Evolutionary conservation across 2,113 vertebrate species (phyloP), one percentile per base, ranked within the genome.

Genomic region (Poeciliopsis occidentalis): DNA sequence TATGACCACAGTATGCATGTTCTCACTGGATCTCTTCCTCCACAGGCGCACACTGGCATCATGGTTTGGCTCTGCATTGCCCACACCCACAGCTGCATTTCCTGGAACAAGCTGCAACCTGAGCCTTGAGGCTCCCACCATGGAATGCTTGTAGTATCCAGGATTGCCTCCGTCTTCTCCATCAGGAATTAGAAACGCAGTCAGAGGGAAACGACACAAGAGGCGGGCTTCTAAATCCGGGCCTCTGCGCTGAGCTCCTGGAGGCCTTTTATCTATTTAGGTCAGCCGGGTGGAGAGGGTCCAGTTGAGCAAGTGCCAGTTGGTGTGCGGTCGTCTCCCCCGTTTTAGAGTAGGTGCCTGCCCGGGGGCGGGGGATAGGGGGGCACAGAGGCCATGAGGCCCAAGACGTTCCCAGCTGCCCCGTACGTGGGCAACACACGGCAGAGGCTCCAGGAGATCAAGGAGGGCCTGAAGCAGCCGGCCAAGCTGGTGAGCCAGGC

Each of bases 381-480:
- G n/a, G n/a, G n/a, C n/a, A n/a, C n/a, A n/a, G n/a, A n/a, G n/a
- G n/a, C n/a, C n/a, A n/a, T n/a, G n/a, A n/a, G n/a, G n/a, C n/a
- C n/a, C n/a, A n/a, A n/a, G n/a, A n/a, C n/a, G n/a, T n/a, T n/a
- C n/a, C n/a, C n/a, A n/a, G n/a, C n/a, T n/a, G n/a, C n/a, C n/a
- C n/a, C n/a, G n/a, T n/a, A n/a, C n/a, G n/a, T n/a, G n/a, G n/a
- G n/a, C 92, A 99, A 99, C 94, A 96, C 97, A 67, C 96, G 97
- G 47, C 98, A 99, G 84, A 93, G 98, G 76, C 91, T 99, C 65
- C 98, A 98, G 90, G 97, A 99, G 91, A 99, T 99, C 82, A 97
- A 98, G 41, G 97, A 99, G 91, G 98, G 97, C 65, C 93, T 99
- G 83, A 99, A 99, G 88, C 98, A 99, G 90, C 98, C 98, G 0